Conservation (phyloP, 2,797 vertebrate genomes). For the Perodicticus potto region DNA sequence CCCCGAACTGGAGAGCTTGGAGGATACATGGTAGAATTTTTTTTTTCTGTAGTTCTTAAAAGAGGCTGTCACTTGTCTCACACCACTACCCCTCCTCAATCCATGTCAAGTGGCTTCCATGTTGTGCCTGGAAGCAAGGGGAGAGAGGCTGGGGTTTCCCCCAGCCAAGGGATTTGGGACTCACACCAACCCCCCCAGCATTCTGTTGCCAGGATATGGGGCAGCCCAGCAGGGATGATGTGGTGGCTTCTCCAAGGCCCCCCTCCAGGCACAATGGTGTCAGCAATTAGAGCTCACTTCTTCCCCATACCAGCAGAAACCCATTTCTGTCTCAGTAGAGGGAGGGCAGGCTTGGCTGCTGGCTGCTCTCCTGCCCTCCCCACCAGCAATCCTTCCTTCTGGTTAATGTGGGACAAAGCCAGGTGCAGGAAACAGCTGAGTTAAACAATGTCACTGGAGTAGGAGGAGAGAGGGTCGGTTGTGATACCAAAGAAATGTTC, state of each 20-base stretch:
- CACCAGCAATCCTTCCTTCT: neutral
- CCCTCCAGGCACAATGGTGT: conserved; percentile 55
- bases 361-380: conserved; percentile 71
- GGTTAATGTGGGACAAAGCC: conserved; percentile 58
- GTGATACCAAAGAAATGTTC: neutral
- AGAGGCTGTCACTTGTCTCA: neutral
- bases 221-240: neutral
- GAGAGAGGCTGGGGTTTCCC: neutral
- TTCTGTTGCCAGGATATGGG: conserved; percentile 41
- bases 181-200: neutral
- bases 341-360: conserved; percentile 59
- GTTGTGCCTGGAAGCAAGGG: neutral
- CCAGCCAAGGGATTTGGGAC: conserved; percentile 50
- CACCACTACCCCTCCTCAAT: neutral
- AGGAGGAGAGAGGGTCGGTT: neutral
- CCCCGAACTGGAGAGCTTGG: neutral
- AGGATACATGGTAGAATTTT: neutral
- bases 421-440: conserved; percentile 77
- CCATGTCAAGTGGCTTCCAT: neutral
- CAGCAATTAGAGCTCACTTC: conserved; percentile 80
- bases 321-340: conserved; percentile 52
- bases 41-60: conserved; percentile 23
- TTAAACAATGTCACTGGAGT: conserved; percentile 63
- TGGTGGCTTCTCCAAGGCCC: conserved; percentile 50
- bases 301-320: conserved; percentile 49